Evolutionary conservation across 2,113 vertebrate species (phyloP).

Genomic region (Rattus rattus): DNA sequence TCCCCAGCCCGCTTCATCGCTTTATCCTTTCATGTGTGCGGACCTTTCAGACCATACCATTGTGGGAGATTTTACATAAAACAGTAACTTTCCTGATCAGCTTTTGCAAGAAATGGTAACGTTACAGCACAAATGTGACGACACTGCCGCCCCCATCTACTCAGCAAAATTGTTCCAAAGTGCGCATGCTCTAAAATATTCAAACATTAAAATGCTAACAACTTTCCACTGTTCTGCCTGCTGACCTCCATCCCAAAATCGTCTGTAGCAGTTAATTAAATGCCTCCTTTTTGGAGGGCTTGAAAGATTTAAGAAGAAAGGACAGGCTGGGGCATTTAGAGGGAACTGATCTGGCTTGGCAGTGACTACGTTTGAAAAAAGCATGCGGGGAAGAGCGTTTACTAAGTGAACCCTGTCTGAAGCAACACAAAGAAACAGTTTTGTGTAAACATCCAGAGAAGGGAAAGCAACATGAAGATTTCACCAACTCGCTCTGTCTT

Average conservation of each 20-base stretch:
- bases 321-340: constrained; percentile 69
- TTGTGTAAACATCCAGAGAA: constrained; percentile 53
- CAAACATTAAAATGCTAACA: background rate
- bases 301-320: constrained; percentile 72
- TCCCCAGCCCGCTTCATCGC: background rate
- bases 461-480: constrained; percentile 76
- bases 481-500: constrained; percentile 54
- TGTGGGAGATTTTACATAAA: background rate
- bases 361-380: constrained; percentile 77
- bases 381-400: constrained; percentile 82
- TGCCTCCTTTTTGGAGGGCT: constrained; percentile 80
- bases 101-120: constrained; percentile 1
- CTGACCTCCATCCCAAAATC: constrained; percentile 46
- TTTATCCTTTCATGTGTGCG: background rate
- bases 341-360: constrained; percentile 74
- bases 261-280: constrained; percentile 76
- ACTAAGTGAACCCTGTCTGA: constrained; percentile 79
- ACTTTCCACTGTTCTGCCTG: constrained; percentile 5
- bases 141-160: background rate
- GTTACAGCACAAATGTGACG: background rate
- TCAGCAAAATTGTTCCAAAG: constrained; percentile 50
- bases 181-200: constrained; percentile 29
- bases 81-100: background rate
- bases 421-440: constrained; percentile 82
- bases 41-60: background rate